Percentiles rank a stretch among this genome's conserved stretches.
Evolutionary conservation across 2,888 invertebrate species (phyloP).

Genomic region (Melanostoma mellinum): DNA sequence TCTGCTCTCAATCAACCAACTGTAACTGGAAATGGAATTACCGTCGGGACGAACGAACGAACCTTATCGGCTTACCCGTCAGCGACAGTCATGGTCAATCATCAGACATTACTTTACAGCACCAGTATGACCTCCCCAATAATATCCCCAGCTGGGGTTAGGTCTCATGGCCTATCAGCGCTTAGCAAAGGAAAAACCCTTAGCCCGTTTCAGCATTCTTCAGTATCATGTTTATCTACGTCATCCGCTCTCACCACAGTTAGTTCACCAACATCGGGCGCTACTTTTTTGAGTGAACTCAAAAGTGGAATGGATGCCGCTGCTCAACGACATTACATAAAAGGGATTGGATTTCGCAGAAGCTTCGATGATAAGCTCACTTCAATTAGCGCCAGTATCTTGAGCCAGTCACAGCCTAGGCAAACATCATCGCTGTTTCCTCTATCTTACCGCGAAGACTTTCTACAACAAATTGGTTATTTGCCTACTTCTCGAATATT

Average conservation of each 20-base stretch:
- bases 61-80: slow-evolving; percentile 70
- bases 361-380: slow-evolving; percentile 80
- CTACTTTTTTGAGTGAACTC: slow-evolving; percentile 49
- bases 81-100: slow-evolving; percentile 57
- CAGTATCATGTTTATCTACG: slow-evolving; percentile 60
- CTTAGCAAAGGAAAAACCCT: slow-evolving; percentile 76
- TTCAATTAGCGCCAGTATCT: slow-evolving; percentile 64
- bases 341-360: slow-evolving; percentile 80
- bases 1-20: slow-evolving; percentile 73
- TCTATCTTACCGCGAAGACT: slow-evolving; percentile 81
- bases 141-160: slow-evolving; percentile 61
- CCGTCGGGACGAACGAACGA: slow-evolving; percentile 65
- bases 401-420: slow-evolving; percentile 71
- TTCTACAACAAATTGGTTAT: slow-evolving; percentile 81
- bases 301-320: slow-evolving; percentile 49
- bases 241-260: slow-evolving; percentile 65
- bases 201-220: slow-evolving; percentile 75
- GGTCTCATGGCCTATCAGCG: slow-evolving; percentile 75
- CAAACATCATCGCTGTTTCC: slow-evolving; percentile 79
- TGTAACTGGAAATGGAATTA: slow-evolving; percentile 66
- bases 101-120: slow-evolving; percentile 49
- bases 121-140: slow-evolving; percentile 71
- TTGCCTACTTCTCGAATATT: slow-evolving; percentile 81
- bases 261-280: slow-evolving; percentile 48
- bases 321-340: slow-evolving; percentile 74